Percentiles rank a stretch among this genome's conserved stretches.
phyloP scores from a whole-genome alignment of 2,797 vertebrate genomes.

The Trachops cirrhosus region DNA sequence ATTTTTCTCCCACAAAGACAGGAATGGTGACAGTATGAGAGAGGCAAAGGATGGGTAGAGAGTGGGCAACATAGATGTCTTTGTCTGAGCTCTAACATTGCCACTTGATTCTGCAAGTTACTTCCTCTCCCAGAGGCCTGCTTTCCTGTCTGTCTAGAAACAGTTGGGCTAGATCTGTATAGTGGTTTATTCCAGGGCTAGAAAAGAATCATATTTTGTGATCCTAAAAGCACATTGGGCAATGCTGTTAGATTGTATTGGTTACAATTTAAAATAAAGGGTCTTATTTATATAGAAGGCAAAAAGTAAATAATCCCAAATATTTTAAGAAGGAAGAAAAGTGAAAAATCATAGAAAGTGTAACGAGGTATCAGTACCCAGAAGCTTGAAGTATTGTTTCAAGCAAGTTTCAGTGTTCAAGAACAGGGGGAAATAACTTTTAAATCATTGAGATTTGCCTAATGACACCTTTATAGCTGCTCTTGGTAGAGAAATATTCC shows the following conservation, averaged over 20 bases:
- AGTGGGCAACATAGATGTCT: not conserved
- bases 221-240: not conserved
- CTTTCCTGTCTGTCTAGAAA: not conserved
- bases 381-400: not conserved
- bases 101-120: not conserved
- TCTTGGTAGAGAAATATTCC: not conserved
- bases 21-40: not conserved
- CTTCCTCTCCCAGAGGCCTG: not conserved
- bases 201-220: not conserved
- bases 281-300: not conserved
- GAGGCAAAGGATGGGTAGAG: not conserved
- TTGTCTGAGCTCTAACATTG: not conserved
- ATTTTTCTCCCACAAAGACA: not conserved
- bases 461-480: not conserved
- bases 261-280: not conserved
- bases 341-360: not conserved
- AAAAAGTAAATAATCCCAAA: not conserved
- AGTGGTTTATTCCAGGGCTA: not conserved
- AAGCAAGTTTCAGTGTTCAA: not conserved
- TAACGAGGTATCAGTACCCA: not conserved
- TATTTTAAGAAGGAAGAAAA: not conserved
- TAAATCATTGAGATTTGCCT: conserved; percentile 1
- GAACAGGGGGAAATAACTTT: not conserved
- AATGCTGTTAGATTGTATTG: not conserved
- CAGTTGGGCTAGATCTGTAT: not conserved